phyloP scores from a whole-genome alignment of 2,797 vertebrate genomes.

The Channa striata region DNA sequence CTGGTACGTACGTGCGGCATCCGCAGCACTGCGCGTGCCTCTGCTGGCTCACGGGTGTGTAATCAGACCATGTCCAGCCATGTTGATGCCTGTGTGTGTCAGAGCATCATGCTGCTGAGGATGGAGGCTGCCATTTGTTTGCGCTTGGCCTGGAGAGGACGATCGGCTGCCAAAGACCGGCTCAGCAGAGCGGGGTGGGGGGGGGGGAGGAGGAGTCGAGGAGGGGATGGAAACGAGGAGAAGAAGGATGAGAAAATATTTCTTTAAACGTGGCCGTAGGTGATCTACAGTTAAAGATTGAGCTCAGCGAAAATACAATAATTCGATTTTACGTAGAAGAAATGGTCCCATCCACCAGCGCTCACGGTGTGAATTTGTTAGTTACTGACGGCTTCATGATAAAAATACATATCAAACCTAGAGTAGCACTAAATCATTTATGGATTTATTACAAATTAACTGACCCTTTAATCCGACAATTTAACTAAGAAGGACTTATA shows the following conservation, averaged over 20 bases:
- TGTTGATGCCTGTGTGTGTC: constrained; percentile 60
- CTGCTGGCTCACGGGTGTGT: constrained; percentile 43
- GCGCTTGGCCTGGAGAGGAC: constrained; percentile 65
- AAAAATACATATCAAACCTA: no score
- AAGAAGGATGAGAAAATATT: constrained; percentile 33
- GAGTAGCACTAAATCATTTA: no score
- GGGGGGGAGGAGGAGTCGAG: constrained; percentile 28
- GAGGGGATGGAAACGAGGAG: constrained; percentile 29
- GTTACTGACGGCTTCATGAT: no score
- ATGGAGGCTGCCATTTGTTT: constrained; percentile 74
- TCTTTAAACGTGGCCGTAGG: constrained; percentile 13
- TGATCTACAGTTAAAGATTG: constrained; percentile 4
- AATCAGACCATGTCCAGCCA: constrained; percentile 42
- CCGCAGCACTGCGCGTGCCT: constrained; percentile 41
- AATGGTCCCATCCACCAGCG: not conserved
- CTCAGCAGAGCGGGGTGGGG: constrained; percentile 40
- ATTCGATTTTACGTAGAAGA: constrained; percentile 4
- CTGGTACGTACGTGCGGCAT: constrained; percentile 36
- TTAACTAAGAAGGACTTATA: no score
- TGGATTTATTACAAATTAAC: no score
- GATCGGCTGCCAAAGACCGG: constrained; percentile 62
- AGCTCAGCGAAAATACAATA: not conserved
- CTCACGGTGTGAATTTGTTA: not conserved
- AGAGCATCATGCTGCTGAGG: constrained; percentile 57
- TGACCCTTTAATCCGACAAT: no score